Conservation (phyloP, 2,113 vertebrate genomes). For the Illadopsis cleaveri region DNA sequence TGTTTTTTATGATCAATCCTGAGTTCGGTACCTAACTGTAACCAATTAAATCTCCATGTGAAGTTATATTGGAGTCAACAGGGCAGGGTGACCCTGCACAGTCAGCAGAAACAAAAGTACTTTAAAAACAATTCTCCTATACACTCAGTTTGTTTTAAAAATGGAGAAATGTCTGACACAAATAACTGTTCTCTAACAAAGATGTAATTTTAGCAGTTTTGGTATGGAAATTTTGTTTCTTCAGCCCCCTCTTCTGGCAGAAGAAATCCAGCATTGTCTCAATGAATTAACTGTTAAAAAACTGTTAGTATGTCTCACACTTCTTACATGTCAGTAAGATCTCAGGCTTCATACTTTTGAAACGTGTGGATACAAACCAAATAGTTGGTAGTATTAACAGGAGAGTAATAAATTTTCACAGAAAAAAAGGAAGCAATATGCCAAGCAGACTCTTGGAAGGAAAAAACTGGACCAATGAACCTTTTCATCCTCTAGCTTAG, state of each 20-base stretch:
- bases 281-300: background rate
- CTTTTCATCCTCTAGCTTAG: background rate
- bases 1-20: background rate
- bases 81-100: background rate
- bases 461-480: background rate
- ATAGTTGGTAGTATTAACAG: background rate
- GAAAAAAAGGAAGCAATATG: background rate
- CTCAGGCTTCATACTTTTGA: background rate
- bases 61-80: background rate
- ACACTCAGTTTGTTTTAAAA: background rate
- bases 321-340: background rate
- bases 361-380: background rate
- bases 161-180: background rate
- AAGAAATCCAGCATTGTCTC: background rate
- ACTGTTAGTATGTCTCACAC: background rate
- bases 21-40: background rate
- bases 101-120: background rate
- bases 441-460: background rate
- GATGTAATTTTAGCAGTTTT: background rate
- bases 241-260: conserved; percentile 61
- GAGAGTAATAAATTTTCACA: background rate
- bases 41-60: background rate
- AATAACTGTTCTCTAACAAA: background rate
- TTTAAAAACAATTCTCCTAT: background rate
- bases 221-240: background rate